Conservation (phyloP, 2,888 invertebrate genomes). For the Cristatella mucedo region DNA sequence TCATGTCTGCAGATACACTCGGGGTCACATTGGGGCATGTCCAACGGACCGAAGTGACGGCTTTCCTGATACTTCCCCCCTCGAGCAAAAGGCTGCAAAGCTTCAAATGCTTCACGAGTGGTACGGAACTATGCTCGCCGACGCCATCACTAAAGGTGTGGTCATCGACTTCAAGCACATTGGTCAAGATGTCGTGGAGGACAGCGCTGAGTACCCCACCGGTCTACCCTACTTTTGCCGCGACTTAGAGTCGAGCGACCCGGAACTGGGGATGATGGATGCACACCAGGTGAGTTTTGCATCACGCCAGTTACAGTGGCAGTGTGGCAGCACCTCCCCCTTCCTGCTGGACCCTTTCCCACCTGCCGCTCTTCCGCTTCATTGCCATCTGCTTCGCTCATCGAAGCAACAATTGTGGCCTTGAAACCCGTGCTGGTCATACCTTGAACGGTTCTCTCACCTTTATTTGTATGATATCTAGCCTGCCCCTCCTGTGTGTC, state of each 20-base stretch:
- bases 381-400: too few species aligned
- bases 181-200: slow-evolving; percentile 94
- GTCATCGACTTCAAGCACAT: slow-evolving; percentile 82
- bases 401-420: too few species aligned
- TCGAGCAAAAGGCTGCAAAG: slow-evolving; percentile 98
- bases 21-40: slow-evolving; percentile 99
- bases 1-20: slow-evolving; percentile 67
- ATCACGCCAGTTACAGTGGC: too few species aligned
- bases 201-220: slow-evolving; percentile 54
- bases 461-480: too few species aligned
- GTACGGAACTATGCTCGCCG: slow-evolving; percentile 99
- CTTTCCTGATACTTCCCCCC: slow-evolving; percentile 98
- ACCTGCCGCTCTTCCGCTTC: too few species aligned
- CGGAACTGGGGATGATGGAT: slow-evolving; percentile 98
- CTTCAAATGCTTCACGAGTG: slow-evolving; percentile 97
- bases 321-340: too few species aligned
- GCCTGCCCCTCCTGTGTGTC: too few species aligned
- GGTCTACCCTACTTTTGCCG: slow-evolving; percentile 44
- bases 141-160: slow-evolving; percentile 87
- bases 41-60: slow-evolving; percentile 99
- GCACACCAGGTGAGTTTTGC: too few species aligned
- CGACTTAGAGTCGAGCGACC: slow-evolving; percentile 98
- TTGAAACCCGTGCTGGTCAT: too few species aligned
- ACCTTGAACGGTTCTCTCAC: too few species aligned
- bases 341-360: too few species aligned